Base-by-base conservation (phyloP, 2,113 vertebrate species). In the Pogona vitticeps region DNA sequence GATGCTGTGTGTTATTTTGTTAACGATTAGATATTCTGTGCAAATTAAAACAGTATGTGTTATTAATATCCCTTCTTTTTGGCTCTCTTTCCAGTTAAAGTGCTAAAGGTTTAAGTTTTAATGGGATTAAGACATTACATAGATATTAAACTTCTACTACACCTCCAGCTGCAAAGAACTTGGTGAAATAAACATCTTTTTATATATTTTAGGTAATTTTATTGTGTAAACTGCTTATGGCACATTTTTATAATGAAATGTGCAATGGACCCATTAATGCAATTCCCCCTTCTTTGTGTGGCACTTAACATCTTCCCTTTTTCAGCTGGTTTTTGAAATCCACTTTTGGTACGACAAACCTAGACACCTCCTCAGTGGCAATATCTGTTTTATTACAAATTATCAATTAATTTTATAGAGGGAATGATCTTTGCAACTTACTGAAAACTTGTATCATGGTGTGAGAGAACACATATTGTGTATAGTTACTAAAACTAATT, bases 191-290 rank as follows among this genome's bases (percentile, higher is more conserved):
- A 90, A 68, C 61, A 75, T 84, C 84, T 92, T 36, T 46, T 59
- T 91, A 83, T 90, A 85, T 21, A 63, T 91, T 91, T 94, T 70
- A 86, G 85, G 13, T 92, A n/a, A n/a, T n/a, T n/a, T n/a, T n/a
- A n/a, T n/a, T n/a, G 42, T 75, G 42, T 72, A 83, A 93, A 89
- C 71, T 92, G 90, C 90, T 88, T 84, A 83, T 61, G n/a, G 84
- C 86, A 84, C 86, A 42, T 86, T 93, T 93, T 90, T 89, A 85
- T 91, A 93, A 91, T 87, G 63, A 88, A 91, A 89, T 89, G 70
- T 31, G 20, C 85, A 90, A 87, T 82, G 40, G 75, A 80, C 46
- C 84, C 59, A 12, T 59, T 88, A 84, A 91, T 82, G 40, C 4
- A 2, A 10, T 63, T 31, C 80, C 61, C 38, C 68, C 63, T 80